Conservation (phyloP, 2,888 invertebrate species). For the Ectemnius continuus region DNA sequence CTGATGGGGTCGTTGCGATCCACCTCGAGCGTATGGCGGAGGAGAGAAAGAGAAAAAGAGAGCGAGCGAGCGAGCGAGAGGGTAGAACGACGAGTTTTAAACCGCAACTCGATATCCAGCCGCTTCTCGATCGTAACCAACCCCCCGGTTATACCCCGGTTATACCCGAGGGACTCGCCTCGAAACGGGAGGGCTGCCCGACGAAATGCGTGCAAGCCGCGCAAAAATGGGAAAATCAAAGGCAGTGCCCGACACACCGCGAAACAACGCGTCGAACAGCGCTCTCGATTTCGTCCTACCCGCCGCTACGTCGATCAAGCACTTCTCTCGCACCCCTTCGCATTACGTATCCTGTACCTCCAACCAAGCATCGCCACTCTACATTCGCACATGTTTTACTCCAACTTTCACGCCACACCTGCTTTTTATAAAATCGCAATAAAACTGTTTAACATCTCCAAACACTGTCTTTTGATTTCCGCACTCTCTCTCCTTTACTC, state of each 20-base stretch:
- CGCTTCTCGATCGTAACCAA: conserved; percentile 68
- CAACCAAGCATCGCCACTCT: too few relatives aligned
- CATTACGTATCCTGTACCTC: too few relatives aligned
- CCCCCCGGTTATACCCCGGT: conserved; percentile 54
- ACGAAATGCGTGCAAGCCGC: conserved; percentile 38
- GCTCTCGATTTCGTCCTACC: background rate
- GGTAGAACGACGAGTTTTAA: conserved; percentile 69
- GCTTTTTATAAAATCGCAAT: too few relatives aligned
- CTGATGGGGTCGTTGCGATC: conserved; percentile 59
- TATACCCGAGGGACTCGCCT: conserved; percentile 60
- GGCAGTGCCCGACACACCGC: background rate
- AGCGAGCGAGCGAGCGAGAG: conserved; percentile 54
- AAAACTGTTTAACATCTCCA: too few relatives aligned
- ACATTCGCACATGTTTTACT: too few relatives aligned
- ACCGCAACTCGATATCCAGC: conserved; percentile 76
- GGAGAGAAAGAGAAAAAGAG: background rate
- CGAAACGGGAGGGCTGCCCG: conserved; percentile 59
- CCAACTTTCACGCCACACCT: too few relatives aligned
- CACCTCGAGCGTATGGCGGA: conserved; percentile 29
- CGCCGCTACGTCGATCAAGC: background rate
- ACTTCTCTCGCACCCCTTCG: background rate
- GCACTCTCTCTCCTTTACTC: too few relatives aligned
- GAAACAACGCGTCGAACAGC: background rate
- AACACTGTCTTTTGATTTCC: too few relatives aligned
- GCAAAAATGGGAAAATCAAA: conserved; percentile 58